Evolutionary conservation across 1,140 invertebrate genomes (phyloP), one percentile per base, ranked within the genome.

Genomic region (Drosophila leontia): DNA sequence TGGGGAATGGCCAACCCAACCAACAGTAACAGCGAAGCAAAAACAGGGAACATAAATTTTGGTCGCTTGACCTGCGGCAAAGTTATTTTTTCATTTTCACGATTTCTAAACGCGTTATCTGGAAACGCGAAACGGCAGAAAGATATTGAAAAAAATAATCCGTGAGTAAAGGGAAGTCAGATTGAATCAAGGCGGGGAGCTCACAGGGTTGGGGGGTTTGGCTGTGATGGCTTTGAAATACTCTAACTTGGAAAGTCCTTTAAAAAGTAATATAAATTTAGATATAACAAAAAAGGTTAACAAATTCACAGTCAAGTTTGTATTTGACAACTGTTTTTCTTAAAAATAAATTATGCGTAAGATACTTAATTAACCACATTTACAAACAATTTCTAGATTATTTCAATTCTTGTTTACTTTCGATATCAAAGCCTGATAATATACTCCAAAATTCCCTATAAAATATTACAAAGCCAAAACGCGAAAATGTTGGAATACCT

Each of bases 61-160:
- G 44, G 62, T 64, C 64, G 68, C 58, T 67, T 80, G 62, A 53
- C 84, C 86, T 56, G 75, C 35, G 85, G 85, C 85, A 90, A 90
- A 82, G 81, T 90, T 90, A 70, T 90, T 90, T 76, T 90, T 90
- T 82, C 81, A 90, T 90, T 90, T 90, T 78, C 82, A 79, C 85
- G 85, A 90, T 90, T 90, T 90, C 85, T 90, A 90, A 90, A 82
- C 75, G 78, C 59, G 75, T 47, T 62, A 57, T 45, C 45, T 53
- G 26, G 59, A 84, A 45, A 47, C 44, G 48, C 26, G 42, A 26
- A 50, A 50, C 23, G 57, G 53, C 17, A 51, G 50, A 56, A 34
- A 53, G 53, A 68, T 70, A 60, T 83, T 56, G 61, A 60, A 75
- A 78, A 64, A 63, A n/a, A 53, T 32, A 75, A 67, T 65, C 59